These are phyloP conservation scores for Equus przewalskii DNA, from an alignment of 2,113 vertebrate species.

Conservation along the genomic window DNA sequence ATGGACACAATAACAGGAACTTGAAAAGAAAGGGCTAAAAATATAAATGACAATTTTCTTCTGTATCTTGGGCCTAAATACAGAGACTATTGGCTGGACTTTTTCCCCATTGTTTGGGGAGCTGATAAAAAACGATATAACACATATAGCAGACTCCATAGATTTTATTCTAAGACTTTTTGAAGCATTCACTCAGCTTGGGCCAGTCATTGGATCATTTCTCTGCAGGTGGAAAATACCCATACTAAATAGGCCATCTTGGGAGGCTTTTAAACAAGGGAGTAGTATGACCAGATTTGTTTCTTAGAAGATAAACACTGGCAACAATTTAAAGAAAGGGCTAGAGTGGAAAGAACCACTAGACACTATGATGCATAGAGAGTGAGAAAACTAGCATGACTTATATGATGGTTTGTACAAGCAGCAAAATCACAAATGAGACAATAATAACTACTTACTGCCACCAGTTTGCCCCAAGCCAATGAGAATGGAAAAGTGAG, in stretches of 20 bases:
- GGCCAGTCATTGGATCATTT: not conserved
- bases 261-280: not conserved
- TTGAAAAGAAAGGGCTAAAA: not conserved
- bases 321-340: not conserved
- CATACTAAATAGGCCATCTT: not conserved
- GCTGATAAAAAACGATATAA: not conserved
- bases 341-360: not conserved
- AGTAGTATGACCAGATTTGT: not conserved
- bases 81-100: not conserved
- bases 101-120: not conserved
- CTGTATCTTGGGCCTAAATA: not conserved
- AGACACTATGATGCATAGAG: not conserved
- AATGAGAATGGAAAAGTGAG: not conserved
- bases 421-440: not conserved
- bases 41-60: not conserved
- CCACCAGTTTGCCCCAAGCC: not conserved
- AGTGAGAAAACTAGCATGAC: not conserved
- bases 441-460: not conserved
- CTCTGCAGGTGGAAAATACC: not conserved
- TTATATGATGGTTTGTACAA: not conserved
- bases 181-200: not conserved
- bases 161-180: not conserved
- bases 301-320: slow-evolving; percentile 2
- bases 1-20: not conserved
- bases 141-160: not conserved